Evolutionary conservation across 2,888 invertebrate genomes (phyloP).

Genomic region (Corbicula japonica): DNA sequence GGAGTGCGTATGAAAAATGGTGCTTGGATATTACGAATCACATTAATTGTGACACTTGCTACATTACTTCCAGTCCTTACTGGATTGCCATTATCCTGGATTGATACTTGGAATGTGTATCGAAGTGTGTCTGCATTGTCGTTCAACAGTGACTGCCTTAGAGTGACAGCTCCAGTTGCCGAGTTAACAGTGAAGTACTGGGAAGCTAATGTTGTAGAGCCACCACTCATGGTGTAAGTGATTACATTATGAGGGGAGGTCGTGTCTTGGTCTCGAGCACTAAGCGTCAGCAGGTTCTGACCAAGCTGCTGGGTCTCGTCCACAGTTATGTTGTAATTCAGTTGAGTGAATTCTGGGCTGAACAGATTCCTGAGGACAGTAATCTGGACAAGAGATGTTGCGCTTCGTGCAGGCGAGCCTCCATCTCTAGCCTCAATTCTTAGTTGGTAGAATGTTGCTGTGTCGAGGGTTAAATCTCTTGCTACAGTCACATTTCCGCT

Average conservation of each 20-base stretch:
- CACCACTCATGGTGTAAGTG: slow-evolving; percentile 53
- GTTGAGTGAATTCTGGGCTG: slow-evolving; percentile 67
- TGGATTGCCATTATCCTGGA: slow-evolving; percentile 69
- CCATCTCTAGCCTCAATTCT: slow-evolving; percentile 81
- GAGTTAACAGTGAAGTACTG: slow-evolving; percentile 73
- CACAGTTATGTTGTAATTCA: slow-evolving; percentile 64
- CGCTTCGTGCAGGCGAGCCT: slow-evolving; percentile 75
- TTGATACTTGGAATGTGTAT: slow-evolving; percentile 63
- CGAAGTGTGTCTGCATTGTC: slow-evolving; percentile 58
- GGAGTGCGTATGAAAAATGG: slow-evolving; percentile 65
- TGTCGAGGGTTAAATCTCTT: slow-evolving; percentile 71
- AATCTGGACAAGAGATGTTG: slow-evolving; percentile 72
- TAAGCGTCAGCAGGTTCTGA: slow-evolving; percentile 60
- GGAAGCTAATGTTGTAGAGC: slow-evolving; percentile 44
- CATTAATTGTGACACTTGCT: slow-evolving; percentile 69
- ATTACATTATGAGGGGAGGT: slow-evolving; percentile 59
- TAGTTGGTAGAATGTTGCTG: slow-evolving; percentile 74
- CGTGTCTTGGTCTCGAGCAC: slow-evolving; percentile 72
- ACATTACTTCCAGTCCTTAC: slow-evolving; percentile 25
- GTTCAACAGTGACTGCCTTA: slow-evolving; percentile 74
- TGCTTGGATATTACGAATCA: slow-evolving; percentile 68
- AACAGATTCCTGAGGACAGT: slow-evolving; percentile 73
- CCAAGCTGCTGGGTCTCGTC: slow-evolving; percentile 71
- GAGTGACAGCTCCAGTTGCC: slow-evolving; percentile 71
- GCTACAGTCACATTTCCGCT: slow-evolving; percentile 74